phyloP scores from a whole-genome alignment of 1,140 invertebrate genomes.

The Drosophila hydei region DNA sequence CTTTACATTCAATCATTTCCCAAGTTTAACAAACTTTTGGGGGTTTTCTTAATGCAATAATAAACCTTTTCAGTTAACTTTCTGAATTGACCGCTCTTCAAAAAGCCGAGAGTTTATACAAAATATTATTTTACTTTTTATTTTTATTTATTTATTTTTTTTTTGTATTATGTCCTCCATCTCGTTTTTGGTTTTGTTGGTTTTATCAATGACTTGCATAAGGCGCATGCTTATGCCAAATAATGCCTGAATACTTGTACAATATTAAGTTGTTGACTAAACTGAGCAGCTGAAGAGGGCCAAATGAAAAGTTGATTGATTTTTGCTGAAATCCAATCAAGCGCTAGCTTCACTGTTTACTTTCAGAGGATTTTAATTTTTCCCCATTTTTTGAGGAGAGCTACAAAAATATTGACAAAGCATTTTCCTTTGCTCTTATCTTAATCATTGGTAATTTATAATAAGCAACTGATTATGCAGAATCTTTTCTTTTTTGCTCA shows the following conservation, averaged over 20 bases:
- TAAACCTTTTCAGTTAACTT: neutral
- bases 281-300: slow-evolving; percentile 4
- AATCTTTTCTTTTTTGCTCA: slow-evolving; percentile 9
- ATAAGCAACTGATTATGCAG: slow-evolving; percentile 68
- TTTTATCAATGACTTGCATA: slow-evolving; percentile 37
- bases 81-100: neutral
- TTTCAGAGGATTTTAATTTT: slow-evolving; percentile 24
- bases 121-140: neutral
- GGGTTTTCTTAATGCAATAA: neutral
- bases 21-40: neutral
- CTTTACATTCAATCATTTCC: too few relatives aligned
- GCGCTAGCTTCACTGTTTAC: slow-evolving; percentile 24
- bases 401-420: slow-evolving; percentile 61
- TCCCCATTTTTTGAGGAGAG: slow-evolving; percentile 42
- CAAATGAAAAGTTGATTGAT: slow-evolving; percentile 47
- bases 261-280: slow-evolving; percentile 43
- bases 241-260: slow-evolving; percentile 12
- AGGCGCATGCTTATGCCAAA: slow-evolving; percentile 18
- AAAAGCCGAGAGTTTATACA: neutral
- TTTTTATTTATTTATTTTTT: slow-evolving; percentile 3
- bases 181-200: neutral
- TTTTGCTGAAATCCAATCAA: slow-evolving; percentile 45
- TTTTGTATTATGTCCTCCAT: slow-evolving; percentile 1
- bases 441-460: slow-evolving; percentile 75
- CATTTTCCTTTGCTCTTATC: slow-evolving; percentile 46